A percentile compares a stretch with the other conserved stretches of the same genome.
Conservation (phyloP, 2,797 vertebrate species). For the Bovichtus diacanthus region DNA sequence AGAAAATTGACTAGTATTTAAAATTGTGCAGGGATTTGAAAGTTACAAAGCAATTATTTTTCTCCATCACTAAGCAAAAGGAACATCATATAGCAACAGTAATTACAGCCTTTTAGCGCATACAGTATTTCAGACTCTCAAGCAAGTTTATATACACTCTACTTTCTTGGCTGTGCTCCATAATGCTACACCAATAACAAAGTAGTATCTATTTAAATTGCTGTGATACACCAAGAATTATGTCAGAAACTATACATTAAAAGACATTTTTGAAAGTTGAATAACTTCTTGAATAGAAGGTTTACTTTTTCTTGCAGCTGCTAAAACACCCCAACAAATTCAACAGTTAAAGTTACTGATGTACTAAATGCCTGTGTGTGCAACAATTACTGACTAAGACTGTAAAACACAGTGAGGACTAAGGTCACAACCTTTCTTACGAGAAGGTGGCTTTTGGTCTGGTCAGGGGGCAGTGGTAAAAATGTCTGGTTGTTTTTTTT, state of each 20-base stretch:
- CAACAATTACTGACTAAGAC: slow-evolving; percentile 23
- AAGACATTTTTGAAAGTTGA: background rate
- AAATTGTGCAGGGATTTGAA: background rate
- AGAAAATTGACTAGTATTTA: background rate
- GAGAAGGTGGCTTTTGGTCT: slow-evolving; percentile 32
- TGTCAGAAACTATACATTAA: background rate
- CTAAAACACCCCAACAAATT: background rate
- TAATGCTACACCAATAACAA: background rate
- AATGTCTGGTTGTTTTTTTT: slow-evolving; percentile 25
- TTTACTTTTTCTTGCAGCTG: background rate
- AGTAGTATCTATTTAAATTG: background rate
- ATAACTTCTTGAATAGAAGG: background rate
- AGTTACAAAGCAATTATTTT: slow-evolving; percentile 10
- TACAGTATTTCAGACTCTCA: slow-evolving; percentile 11
- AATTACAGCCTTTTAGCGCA: background rate
- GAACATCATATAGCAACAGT: background rate
- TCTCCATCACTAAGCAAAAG: background rate
- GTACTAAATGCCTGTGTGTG: slow-evolving; percentile 14
- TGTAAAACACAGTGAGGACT: slow-evolving; percentile 48
- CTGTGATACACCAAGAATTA: background rate
- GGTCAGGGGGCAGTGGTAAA: slow-evolving; percentile 43
- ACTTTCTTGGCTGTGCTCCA: background rate
- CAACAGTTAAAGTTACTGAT: slow-evolving; percentile 8
- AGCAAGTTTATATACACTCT: background rate
- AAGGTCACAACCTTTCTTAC: slow-evolving; percentile 45